These are phyloP conservation scores for Corynorhinus townsendii DNA, from an alignment of 2,113 vertebrate species.

Conservation along the genomic window DNA sequence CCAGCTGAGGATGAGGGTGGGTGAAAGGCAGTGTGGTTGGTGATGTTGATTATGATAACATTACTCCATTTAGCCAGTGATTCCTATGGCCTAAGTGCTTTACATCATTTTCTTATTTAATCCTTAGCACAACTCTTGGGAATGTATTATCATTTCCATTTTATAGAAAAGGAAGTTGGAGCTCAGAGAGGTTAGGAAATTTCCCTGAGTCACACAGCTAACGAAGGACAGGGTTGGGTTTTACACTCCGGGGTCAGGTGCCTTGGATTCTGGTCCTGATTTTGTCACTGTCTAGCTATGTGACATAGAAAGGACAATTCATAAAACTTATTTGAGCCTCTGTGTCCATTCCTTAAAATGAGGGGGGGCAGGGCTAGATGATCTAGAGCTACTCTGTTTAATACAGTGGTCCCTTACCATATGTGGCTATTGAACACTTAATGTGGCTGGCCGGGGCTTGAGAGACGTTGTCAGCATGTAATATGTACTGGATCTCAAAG, in stretches of 20 bases:
- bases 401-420: not conserved
- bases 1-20: not conserved
- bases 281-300: not conserved
- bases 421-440: accelerated
- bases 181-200: not conserved
- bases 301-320: not conserved
- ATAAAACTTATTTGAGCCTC: not conserved
- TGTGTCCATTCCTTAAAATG: not conserved
- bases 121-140: not conserved
- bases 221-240: not conserved
- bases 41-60: not conserved
- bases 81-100: not conserved
- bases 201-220: not conserved
- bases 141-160: not conserved
- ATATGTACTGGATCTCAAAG: not conserved
- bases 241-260: not conserved
- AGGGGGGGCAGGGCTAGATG: accelerated
- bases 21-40: not conserved
- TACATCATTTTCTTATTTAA: not conserved
- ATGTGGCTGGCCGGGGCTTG: not conserved
- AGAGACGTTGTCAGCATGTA: not conserved
- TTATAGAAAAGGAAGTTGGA: not conserved
- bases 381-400: not conserved
- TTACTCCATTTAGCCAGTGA: not conserved
- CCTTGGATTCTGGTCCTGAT: not conserved